Conservation (phyloP, 1,140 invertebrate genomes). For the Drosophila lini region DNA sequence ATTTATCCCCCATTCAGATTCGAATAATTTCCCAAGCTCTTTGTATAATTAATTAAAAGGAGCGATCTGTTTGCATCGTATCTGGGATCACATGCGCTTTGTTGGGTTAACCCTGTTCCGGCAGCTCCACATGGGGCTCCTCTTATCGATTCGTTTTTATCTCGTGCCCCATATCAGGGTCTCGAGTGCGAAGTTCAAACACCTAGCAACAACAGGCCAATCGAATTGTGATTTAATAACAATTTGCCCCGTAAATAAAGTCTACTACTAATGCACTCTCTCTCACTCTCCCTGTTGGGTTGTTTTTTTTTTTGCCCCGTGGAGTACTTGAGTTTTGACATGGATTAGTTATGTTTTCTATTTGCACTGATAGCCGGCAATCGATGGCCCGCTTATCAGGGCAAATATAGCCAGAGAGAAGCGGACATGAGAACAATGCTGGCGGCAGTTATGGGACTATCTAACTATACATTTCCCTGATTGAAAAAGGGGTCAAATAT, state of each 20-base stretch:
- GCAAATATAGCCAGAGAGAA: slow-evolving; percentile 8
- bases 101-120: slow-evolving; percentile 33
- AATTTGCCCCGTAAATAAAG: slow-evolving; percentile 31
- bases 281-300: neutral
- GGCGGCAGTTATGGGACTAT: slow-evolving; percentile 31
- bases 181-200: slow-evolving; percentile 50
- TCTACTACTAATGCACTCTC: neutral
- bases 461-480: neutral
- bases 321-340: slow-evolving; percentile 39
- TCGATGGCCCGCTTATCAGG: slow-evolving; percentile 39
- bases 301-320: neutral
- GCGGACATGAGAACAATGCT: slow-evolving; percentile 29
- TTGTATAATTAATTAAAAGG: slow-evolving; percentile 15
- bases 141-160: slow-evolving; percentile 38
- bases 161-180: slow-evolving; percentile 36
- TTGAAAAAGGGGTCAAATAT: slow-evolving; percentile 14
- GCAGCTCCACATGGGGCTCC: neutral
- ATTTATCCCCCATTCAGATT: neutral
- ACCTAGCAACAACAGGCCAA: slow-evolving; percentile 37
- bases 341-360: slow-evolving; percentile 56
- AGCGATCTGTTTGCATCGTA: slow-evolving; percentile 24
- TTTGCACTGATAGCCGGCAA: slow-evolving; percentile 48
- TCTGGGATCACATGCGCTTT: slow-evolving; percentile 23
- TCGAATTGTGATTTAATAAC: slow-evolving; percentile 48
- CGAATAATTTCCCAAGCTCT: neutral